These are phyloP conservation scores for Unio delphinus DNA, from an alignment of 2,888 invertebrate genomes.

Conservation along the genomic window DNA sequence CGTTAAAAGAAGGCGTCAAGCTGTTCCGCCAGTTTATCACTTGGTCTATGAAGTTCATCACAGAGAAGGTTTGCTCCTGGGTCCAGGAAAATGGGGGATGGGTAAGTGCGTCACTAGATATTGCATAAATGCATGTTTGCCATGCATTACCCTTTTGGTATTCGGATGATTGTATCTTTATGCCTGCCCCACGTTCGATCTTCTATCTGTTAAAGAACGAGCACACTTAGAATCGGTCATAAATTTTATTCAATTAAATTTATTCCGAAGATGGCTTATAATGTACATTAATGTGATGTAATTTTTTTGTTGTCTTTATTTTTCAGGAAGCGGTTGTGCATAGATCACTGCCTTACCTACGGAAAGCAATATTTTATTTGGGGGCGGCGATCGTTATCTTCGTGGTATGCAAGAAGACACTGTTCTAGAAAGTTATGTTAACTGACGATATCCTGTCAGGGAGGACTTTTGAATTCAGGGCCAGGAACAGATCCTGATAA, in stretches of 20 bases:
- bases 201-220: neutral
- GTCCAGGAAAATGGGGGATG: conserved; percentile 66
- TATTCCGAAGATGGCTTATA: neutral
- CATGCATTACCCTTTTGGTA: neutral
- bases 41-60: conserved; percentile 65
- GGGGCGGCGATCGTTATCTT: conserved; percentile 7
- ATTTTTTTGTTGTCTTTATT: conserved; percentile 1
- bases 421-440: too few species aligned
- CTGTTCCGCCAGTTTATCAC: conserved; percentile 46
- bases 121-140: neutral
- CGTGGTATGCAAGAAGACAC: neutral
- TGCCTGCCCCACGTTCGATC: neutral
- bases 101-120: conserved; percentile 41
- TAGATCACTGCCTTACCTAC: conserved; percentile 12
- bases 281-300: neutral
- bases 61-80: conserved; percentile 59
- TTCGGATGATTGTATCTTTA: neutral
- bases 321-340: conserved; percentile 23
- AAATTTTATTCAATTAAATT: neutral
- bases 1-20: conserved; percentile 40
- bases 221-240: neutral
- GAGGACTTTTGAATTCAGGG: too few species aligned
- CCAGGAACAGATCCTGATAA: too few species aligned
- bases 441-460: too few species aligned
- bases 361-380: conserved; percentile 1